Conservation (phyloP, 2,888 invertebrate species). For the Luffia ferchaultella region DNA sequence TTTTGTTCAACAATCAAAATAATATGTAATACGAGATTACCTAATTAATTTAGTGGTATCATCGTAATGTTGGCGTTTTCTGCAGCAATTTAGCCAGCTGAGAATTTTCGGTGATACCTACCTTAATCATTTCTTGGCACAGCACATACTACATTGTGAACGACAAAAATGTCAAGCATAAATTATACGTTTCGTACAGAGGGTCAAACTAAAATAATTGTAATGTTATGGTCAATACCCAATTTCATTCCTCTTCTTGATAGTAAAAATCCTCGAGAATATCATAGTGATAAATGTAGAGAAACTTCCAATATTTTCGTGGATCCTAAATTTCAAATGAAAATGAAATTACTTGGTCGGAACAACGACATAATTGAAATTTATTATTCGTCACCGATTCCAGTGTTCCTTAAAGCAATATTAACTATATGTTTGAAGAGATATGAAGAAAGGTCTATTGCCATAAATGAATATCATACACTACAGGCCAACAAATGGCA, state of each 20-base stretch:
- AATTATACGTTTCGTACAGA: constrained; percentile 45
- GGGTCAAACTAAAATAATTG: constrained; percentile 48
- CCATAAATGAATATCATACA: constrained; percentile 48
- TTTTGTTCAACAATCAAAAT: too few species aligned
- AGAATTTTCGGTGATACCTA: neutral
- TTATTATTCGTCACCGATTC: constrained; percentile 40
- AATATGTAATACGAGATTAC: neutral
- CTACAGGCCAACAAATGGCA: constrained; percentile 55
- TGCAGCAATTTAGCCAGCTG: neutral
- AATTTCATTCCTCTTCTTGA: constrained; percentile 40
- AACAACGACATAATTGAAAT: constrained; percentile 52
- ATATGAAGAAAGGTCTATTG: constrained; percentile 36
- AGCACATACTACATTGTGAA: too few species aligned
- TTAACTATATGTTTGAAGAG: neutral
- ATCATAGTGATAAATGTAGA: constrained; percentile 39
- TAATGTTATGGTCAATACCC: constrained; percentile 48
- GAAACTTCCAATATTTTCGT: constrained; percentile 23
- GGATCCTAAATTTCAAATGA: constrained; percentile 37
- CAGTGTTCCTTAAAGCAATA: neutral
- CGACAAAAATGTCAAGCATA: constrained; percentile 25
- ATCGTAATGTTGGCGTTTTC: neutral
- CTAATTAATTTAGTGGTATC: constrained; percentile 6
- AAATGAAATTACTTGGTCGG: constrained; percentile 49
- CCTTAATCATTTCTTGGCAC: neutral
- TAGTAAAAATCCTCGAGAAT: constrained; percentile 38